Evolutionary conservation across 1,140 invertebrate species (phyloP), one percentile per base, ranked within the genome.

Genomic region (Asbolus verrucosus): DNA sequence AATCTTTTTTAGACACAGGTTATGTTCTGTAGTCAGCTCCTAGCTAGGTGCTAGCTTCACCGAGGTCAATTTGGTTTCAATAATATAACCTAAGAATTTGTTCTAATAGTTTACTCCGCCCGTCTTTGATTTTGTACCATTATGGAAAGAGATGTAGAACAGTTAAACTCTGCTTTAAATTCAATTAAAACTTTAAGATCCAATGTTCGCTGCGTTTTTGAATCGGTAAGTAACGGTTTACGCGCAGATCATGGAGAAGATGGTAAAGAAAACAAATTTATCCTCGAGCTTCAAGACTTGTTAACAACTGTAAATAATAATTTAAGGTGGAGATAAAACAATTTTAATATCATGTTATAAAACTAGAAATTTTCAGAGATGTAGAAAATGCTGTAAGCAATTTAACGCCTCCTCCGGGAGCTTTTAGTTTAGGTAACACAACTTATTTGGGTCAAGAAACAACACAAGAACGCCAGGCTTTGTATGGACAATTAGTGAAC

Each of bases 401-500:
- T 27, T 80, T 96, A 13, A 89, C 87, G 43, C 86, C 91, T 67
- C 90, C 92, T 1, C 87, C 87, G 11, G 89, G 90, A 0, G 89
- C 92, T 1, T 92, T 94, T 76, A 91, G 87, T 74, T 83, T 96
- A 27, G 93, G 92, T 0, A 96, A 94, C 75, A 92, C 93, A 6
- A 88, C 90, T 9, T 91, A 87, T 78, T 82, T 96, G 8, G 92
- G 89, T 70, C 94, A 96, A 83, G 94, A 97, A 82, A 94, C 92
- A 0, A 91, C 91, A 0, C 90, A 91, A 80, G 94, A 96, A 73
- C 85, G 92, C 19, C 92, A 95, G 79, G 89, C 91, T n/a, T 79
- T 96, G 3, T 96, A 96, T 79, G 87, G 90, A 9, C 92, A 94
- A 76, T 80, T 96, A 11, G 91, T 95, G 0, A 92, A 94, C 77